phyloP scores from a whole-genome alignment of 2,888 invertebrate genomes.

The Crossocerus cetratus region DNA sequence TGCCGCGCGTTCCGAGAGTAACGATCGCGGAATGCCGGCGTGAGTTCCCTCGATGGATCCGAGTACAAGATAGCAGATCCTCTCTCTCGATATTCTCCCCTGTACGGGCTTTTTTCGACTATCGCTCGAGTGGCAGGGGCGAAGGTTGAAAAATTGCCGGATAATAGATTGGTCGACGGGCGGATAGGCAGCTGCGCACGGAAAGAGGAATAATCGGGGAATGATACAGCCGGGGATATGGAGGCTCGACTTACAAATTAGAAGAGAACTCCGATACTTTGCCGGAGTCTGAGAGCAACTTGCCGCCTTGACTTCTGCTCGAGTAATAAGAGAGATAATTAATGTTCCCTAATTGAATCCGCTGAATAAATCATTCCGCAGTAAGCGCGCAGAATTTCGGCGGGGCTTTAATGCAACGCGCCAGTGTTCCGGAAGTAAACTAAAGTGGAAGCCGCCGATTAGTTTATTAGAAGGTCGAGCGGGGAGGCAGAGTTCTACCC shows the following conservation, averaged over 20 bases:
- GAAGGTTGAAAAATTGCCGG: constrained; percentile 51
- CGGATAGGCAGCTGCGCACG: constrained; percentile 44
- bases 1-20: too few relatives aligned
- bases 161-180: constrained; percentile 54
- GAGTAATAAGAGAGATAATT: too few relatives aligned
- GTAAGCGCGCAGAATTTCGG: too few relatives aligned
- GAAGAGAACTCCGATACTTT: not conserved
- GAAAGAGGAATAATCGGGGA: constrained; percentile 25
- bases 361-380: too few relatives aligned
- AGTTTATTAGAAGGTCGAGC: not conserved
- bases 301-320: too few relatives aligned
- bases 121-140: constrained; percentile 10
- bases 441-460: not conserved
- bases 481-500: not conserved
- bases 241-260: not conserved
- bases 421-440: not conserved
- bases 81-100: not conserved
- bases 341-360: too few relatives aligned
- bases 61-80: not conserved
- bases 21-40: too few relatives aligned
- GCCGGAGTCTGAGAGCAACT: too few relatives aligned
- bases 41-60: not conserved
- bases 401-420: too few relatives aligned
- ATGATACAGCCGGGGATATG: constrained; percentile 20
- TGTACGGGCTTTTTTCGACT: constrained; percentile 1